Evolutionary conservation across 2,888 invertebrate genomes (phyloP).

Genomic region (Cephus runcator): DNA sequence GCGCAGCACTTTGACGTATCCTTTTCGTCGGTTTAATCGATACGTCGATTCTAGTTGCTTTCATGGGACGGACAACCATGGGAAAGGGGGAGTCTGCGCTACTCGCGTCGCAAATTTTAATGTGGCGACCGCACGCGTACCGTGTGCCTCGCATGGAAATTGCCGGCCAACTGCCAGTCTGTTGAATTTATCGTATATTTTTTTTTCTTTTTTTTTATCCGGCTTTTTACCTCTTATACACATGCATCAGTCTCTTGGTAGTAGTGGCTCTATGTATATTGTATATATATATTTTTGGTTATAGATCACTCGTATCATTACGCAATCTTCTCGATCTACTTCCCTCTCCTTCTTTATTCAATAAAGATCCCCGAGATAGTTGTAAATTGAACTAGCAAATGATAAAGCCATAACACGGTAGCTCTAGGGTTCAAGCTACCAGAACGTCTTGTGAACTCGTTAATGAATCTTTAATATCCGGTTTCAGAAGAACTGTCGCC

Average conservation of each 20-base stretch:
- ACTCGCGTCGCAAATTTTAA: slow-evolving; percentile 36
- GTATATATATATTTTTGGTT: background rate
- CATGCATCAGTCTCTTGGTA: background rate
- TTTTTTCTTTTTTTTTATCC: background rate
- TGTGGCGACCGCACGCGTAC: slow-evolving; percentile 33
- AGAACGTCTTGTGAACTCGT: background rate
- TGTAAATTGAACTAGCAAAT: background rate
- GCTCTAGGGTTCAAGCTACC: background rate
- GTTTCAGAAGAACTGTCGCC: background rate
- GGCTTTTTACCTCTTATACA: background rate
- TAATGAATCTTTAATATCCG: background rate
- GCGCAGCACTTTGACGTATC: background rate
- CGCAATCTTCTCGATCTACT: background rate
- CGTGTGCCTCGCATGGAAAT: slow-evolving; percentile 28
- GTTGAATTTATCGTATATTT: background rate
- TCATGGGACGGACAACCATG: background rate
- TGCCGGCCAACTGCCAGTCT: background rate
- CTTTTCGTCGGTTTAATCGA: slow-evolving; percentile 1
- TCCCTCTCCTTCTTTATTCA: background rate
- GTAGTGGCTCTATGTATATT: background rate
- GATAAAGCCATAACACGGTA: background rate
- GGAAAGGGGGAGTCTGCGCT: background rate
- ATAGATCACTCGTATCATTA: background rate
- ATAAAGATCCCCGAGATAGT: background rate
- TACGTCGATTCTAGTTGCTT: slow-evolving; percentile 6